phyloP scores from a whole-genome alignment of 2,113 vertebrate species.

The Tilapia sparmanii region DNA sequence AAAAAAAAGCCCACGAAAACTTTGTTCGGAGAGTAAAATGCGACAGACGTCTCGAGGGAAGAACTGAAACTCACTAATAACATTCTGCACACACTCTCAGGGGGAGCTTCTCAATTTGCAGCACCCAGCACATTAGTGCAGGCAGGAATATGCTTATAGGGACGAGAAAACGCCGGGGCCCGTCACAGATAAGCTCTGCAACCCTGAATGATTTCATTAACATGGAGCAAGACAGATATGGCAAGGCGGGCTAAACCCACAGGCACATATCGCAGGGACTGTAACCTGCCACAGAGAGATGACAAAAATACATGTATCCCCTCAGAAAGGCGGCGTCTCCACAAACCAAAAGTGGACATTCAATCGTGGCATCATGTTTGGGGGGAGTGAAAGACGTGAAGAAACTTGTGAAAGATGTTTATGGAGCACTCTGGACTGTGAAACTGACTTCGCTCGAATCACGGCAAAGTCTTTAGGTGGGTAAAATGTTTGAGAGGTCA shows the following conservation, averaged over 20 bases:
- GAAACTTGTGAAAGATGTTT: not conserved
- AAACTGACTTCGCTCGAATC: not conserved
- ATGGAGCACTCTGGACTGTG: not conserved
- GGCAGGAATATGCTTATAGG: conserved; percentile 12
- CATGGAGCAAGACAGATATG: not conserved
- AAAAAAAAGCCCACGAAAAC: not conserved
- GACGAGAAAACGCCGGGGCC: not conserved
- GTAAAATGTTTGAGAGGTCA: not conserved
- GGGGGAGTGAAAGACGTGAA: not conserved
- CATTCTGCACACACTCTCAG: conserved; percentile 27
- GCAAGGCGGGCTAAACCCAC: conserved; percentile 1
- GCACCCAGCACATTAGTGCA: conserved; percentile 6
- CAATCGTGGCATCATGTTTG: not conserved
- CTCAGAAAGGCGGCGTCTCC: not conserved
- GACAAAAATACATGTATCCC: not conserved
- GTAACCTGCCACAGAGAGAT: not conserved
- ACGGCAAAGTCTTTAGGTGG: not conserved
- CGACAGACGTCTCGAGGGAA: not conserved
- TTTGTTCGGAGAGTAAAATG: not conserved
- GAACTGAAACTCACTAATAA: not conserved
- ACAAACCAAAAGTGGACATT: not conserved
- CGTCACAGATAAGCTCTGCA: conserved; percentile 14
- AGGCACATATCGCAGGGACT: not conserved
- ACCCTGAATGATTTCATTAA: conserved; percentile 42
- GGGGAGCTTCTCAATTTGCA: conserved; percentile 15